Evolutionary conservation across 2,797 vertebrate genomes (phyloP), one percentile per base, ranked within the genome.

Genomic region (Rhabdomys pumilio): DNA sequence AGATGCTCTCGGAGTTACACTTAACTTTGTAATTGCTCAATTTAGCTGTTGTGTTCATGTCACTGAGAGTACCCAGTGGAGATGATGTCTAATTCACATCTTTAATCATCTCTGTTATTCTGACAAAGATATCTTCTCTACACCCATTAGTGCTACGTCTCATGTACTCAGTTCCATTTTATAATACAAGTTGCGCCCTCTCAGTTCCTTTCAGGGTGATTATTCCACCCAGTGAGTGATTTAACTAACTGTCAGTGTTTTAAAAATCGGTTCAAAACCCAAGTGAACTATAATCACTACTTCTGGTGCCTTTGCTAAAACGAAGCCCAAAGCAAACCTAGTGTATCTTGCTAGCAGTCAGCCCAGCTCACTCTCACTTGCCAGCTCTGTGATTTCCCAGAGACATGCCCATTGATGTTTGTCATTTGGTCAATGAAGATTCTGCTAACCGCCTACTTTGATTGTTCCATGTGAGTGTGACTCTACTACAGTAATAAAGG

Each of bases 191-290:
- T 79, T 69, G 84, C 75, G 63, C 82, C 65, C 69, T 94, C 95
- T 95, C 57, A 1, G n/a, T 89, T 95, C 91, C 77, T 89, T 79
- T 96, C 75, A n/a, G 80, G 69, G 88, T 93, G 88, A 97, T 98
- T 95, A 96, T 96, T 97, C 93, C 89, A 96, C 95, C 87, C 96
- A 90, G 87, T 93, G 94, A 96, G 91, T 92, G 72, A 89, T 93
- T 96, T 88, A 92, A 97, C 73, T 91, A 67, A 90, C 94, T 97
- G 95, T 94, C 97, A 89, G 69, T 90, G 17, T 93, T 96, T 89
- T 82, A 87, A 93, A 2, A 13, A 92, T 97, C 79, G 22, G 83
- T 65, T 20, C 61, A 92, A 94, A 93, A 90, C 90, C 93, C 95
- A 69, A 55, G 67, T 88, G 86, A 95, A 93, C 89, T 38, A 0